Evolutionary conservation across 2,113 vertebrate genomes (phyloP).

Genomic region (Tylochromis polylepis): DNA sequence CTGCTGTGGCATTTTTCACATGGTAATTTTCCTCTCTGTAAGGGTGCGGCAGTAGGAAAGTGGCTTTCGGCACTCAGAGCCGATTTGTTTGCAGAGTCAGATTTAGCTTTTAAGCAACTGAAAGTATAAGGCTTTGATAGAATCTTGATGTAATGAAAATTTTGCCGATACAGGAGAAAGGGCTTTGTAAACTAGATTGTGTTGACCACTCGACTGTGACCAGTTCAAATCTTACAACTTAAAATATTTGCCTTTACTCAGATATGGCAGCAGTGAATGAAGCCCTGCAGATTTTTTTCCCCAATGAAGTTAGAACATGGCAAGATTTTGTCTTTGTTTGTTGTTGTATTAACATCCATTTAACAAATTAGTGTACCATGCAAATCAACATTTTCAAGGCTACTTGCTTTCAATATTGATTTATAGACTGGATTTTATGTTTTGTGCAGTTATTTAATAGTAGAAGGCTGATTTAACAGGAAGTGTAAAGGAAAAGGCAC

Average conservation of each 20-base stretch:
- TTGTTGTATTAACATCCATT: neutral
- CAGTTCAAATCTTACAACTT: slow-evolving; percentile 1
- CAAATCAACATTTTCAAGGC: neutral
- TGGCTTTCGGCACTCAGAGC: slow-evolving; percentile 14
- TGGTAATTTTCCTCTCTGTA: slow-evolving; percentile 35
- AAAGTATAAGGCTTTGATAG: slow-evolving; percentile 12
- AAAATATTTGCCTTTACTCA: neutral
- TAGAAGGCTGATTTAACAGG: neutral
- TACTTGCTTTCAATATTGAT: neutral
- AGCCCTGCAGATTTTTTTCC: neutral
- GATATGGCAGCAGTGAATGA: neutral
- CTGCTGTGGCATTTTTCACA: slow-evolving; percentile 13
- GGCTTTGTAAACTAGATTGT: slow-evolving; percentile 33
- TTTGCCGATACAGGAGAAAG: slow-evolving; percentile 24
- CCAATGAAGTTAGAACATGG: neutral
- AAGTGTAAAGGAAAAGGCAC: neutral
- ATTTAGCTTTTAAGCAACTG: slow-evolving; percentile 19
- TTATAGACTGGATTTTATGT: neutral
- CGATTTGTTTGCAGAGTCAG: neutral
- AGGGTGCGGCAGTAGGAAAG: slow-evolving; percentile 1
- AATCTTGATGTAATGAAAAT: slow-evolving; percentile 34
- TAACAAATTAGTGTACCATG: neutral
- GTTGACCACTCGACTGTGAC: slow-evolving; percentile 20
- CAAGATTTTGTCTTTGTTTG: neutral
- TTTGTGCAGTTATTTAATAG: neutral